Conservation (phyloP, 2,888 invertebrate species). For the Drosophila merina region DNA sequence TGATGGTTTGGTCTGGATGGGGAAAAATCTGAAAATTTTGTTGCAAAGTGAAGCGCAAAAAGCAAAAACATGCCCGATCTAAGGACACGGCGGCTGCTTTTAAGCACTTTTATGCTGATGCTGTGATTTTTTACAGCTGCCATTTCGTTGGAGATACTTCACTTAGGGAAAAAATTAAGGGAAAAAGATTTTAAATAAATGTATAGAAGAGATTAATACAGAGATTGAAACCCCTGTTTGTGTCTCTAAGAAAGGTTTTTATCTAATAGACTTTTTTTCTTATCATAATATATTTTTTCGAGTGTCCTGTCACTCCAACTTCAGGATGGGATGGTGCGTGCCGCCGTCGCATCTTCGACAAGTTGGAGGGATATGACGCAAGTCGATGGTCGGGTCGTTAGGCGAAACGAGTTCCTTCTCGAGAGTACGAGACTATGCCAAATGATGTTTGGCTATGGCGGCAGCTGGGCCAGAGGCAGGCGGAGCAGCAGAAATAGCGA, state of each 20-base stretch:
- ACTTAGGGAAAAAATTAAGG: not conserved
- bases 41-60: constrained; percentile 60
- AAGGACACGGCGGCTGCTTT: constrained; percentile 71
- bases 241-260: too few species aligned
- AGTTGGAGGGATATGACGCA: constrained; percentile 53
- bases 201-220: too few species aligned
- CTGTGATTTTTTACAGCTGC: constrained; percentile 80
- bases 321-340: constrained; percentile 56
- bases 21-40: constrained; percentile 39
- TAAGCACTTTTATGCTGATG: constrained; percentile 79
- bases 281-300: not conserved
- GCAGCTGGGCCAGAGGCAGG: constrained; percentile 18
- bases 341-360: constrained; percentile 55
- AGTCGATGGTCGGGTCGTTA: constrained; percentile 67
- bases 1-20: constrained; percentile 4
- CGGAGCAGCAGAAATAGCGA: not conserved
- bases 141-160: constrained; percentile 55
- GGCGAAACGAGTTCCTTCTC: constrained; percentile 49
- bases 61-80: constrained; percentile 43
- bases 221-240: too few species aligned
- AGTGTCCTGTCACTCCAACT: constrained; percentile 3
- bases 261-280: too few species aligned
- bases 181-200: not conserved
- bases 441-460: constrained; percentile 71
- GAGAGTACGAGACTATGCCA: constrained; percentile 57